These are phyloP conservation scores for Microctonus hyperodae DNA, from an alignment of 2,888 invertebrate genomes.

Conservation along the genomic window DNA sequence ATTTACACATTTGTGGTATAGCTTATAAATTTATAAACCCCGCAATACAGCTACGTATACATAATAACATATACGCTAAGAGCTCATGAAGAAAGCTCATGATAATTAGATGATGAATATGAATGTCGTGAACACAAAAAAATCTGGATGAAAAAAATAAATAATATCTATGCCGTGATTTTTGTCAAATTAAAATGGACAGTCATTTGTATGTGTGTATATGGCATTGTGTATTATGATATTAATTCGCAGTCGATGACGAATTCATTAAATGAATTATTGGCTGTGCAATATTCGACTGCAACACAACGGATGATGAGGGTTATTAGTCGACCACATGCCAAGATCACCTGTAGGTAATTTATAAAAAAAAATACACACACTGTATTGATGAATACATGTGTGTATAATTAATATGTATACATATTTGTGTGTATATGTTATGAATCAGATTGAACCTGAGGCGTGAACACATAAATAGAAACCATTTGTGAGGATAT, in stretches of 20 bases:
- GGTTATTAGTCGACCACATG: not conserved
- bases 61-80: not conserved
- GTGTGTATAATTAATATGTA: not conserved
- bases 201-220: not conserved
- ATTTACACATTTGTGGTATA: too few relatives aligned
- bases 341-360: not conserved
- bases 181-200: not conserved
- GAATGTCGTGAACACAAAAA: too few relatives aligned
- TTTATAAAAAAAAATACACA: too few relatives aligned
- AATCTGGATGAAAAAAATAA: too few relatives aligned
- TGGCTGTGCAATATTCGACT: constrained; percentile 35
- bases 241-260: constrained; percentile 6
- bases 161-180: constrained; percentile 5
- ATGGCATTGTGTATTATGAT: constrained; percentile 11
- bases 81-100: not conserved
- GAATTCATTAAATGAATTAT: constrained; percentile 28
- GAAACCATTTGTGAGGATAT: too few relatives aligned
- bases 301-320: constrained; percentile 15
- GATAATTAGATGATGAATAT: not conserved
- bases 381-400: not conserved
- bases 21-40: too few relatives aligned
- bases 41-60: too few relatives aligned
- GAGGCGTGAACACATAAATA: too few relatives aligned
- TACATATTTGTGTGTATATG: not conserved
- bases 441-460: too few relatives aligned